These are phyloP conservation scores for Hydra vulgaris DNA, from an alignment of 30 jellyfish, hydroid and myxozoan species.

Conservation along the genomic window DNA sequence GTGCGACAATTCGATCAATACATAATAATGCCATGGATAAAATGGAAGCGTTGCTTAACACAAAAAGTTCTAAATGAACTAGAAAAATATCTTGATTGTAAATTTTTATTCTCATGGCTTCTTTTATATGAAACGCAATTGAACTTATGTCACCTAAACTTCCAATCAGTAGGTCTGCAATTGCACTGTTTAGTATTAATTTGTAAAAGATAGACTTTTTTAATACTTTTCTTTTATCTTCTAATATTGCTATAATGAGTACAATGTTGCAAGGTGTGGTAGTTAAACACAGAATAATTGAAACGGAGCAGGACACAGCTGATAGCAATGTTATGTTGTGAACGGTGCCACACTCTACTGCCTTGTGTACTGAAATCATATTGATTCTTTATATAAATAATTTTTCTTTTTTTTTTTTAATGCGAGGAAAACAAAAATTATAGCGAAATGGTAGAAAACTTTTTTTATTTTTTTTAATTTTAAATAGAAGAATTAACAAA, in stretches of 20 bases:
- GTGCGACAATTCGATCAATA: slow-evolving; percentile 19
- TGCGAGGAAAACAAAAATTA: too few relatives aligned
- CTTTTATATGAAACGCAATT: slow-evolving; percentile 6
- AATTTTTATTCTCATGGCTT: slow-evolving; percentile 12
- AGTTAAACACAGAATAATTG: not conserved
- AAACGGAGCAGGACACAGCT: not conserved
- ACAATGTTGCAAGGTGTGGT: not conserved
- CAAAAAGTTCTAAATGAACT: slow-evolving; percentile 12
- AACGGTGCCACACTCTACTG: too few relatives aligned
- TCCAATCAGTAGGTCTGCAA: slow-evolving; percentile 21
- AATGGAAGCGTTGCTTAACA: slow-evolving; percentile 11
- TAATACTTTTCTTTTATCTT: not conserved
- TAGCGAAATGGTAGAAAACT: too few relatives aligned
- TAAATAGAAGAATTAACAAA: too few relatives aligned
- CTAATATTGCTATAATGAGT: not conserved
- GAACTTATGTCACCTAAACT: slow-evolving; percentile 1
- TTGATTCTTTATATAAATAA: too few relatives aligned
- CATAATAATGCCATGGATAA: slow-evolving; percentile 19
- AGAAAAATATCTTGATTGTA: not conserved
- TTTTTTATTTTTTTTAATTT: too few relatives aligned
- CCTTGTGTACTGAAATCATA: too few relatives aligned
- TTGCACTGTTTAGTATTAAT: slow-evolving; percentile 9
- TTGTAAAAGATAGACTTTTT: not conserved
- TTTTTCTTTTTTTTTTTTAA: too few relatives aligned
- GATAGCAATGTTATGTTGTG: not conserved